Conservation (phyloP, 2,113 vertebrate genomes). For the Bungarus multicinctus region DNA sequence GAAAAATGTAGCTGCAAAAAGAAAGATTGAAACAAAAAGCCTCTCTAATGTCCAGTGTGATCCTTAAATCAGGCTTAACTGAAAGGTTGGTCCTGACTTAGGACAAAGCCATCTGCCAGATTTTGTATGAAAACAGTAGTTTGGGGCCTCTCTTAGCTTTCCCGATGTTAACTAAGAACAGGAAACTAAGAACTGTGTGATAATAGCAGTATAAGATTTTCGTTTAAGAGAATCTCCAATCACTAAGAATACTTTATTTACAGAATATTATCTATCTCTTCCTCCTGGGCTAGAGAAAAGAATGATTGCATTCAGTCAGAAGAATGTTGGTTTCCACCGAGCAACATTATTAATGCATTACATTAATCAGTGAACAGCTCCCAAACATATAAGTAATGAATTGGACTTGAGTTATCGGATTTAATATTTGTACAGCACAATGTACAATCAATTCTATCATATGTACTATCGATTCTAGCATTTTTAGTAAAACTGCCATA, state of each 20-base stretch:
- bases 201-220: neutral
- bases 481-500: slow-evolving; percentile 40
- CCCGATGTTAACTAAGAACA: neutral
- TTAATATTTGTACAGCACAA: slow-evolving; percentile 40
- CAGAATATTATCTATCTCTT: neutral
- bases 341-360: slow-evolving; percentile 15
- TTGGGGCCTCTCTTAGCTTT: neutral
- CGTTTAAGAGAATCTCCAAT: neutral
- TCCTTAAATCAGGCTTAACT: neutral
- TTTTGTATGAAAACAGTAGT: neutral
- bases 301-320: neutral
- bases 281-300: neutral
- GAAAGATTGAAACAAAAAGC: neutral
- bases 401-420: slow-evolving; percentile 4
- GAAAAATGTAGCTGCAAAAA: neutral
- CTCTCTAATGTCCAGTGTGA: neutral
- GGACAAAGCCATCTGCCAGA: neutral
- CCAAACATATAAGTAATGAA: slow-evolving; percentile 26
- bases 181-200: neutral
- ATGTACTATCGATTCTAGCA: slow-evolving; percentile 38
- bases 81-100: neutral
- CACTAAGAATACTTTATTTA: neutral
- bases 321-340: neutral
- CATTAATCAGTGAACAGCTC: slow-evolving; percentile 9
- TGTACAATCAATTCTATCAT: slow-evolving; percentile 40